Base-by-base conservation (phyloP, 2,888 invertebrate species). In the Altica lythri region DNA sequence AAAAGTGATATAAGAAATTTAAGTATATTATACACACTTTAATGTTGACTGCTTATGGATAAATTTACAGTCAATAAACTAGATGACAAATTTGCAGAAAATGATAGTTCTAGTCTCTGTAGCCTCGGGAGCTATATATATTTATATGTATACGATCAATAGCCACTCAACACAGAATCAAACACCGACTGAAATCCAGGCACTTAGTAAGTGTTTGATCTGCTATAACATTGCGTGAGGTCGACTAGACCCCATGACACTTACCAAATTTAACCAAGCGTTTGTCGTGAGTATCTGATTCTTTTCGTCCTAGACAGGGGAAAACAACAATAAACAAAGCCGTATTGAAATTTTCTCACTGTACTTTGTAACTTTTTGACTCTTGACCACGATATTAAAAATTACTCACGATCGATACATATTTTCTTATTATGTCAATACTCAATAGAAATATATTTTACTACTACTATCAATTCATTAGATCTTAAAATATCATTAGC, bases 191-290 rank as follows among this genome's bases (percentile, higher is more conserved):
- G 61, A 48, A 54, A 53, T 38, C 56, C 58, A 61, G 46, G 61
- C 61, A 64, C 47, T 62, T 62, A 72, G 58, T 57, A 45, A 56
- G 70, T 69, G 72, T 72, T 69, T 70, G 71, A 64, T 69, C 70
- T 70, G 70, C 66, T 68, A 63, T 29, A 64, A 74, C 74, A 75
- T 72, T 74, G 75, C 75, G 74, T 70, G 61, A 73, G 70, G 69
- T 69, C 70, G 68, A 65, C 68, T 67, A 70, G 71, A 72, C 72
- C 73, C 72, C 74, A 74, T 74, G 81, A 82, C 82, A 92, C 94
- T 92, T 88, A 95, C 95, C 92, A 95, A 86, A 83, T 94, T 92
- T 78, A 95, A 88, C 95, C 95, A 96, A 80, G 95, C 91, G 85
- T 95, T 96, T 80, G 95, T 94, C 78, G 94, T 92, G 82, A 96